A percentile compares a stretch with the other conserved stretches of the same genome.
Conservation (phyloP, 2,113 vertebrate species). For the Corydoras sp. region DNA sequence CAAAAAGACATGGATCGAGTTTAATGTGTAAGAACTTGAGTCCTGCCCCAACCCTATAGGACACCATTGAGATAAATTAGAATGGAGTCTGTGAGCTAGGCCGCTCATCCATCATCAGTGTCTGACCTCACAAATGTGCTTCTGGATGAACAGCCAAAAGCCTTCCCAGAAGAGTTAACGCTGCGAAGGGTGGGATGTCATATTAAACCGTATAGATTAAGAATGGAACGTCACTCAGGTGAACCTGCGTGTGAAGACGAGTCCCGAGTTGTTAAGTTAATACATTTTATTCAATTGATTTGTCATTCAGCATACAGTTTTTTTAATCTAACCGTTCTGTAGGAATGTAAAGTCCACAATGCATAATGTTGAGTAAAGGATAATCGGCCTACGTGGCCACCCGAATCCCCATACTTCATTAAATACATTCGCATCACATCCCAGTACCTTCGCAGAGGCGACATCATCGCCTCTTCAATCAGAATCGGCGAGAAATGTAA, state of each 20-base stretch:
- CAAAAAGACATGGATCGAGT: too few species aligned
- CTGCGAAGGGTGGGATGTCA: too few species aligned
- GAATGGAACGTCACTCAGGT: background rate
- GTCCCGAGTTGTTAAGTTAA: background rate
- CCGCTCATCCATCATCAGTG: too few species aligned
- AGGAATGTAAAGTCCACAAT: conserved; percentile 32
- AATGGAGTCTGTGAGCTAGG: too few species aligned
- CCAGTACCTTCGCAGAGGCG: background rate
- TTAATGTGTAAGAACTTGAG: too few species aligned
- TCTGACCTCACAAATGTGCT: too few species aligned
- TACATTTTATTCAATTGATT: conserved; percentile 16
- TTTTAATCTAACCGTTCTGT: conserved; percentile 5
- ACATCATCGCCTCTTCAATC: background rate
- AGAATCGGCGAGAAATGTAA: conserved; percentile 36
- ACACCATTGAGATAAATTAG: too few species aligned
- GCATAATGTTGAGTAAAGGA: conserved; percentile 13
- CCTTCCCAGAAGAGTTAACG: too few species aligned
- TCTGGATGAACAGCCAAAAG: too few species aligned
- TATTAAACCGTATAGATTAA: background rate
- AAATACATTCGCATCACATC: conserved; percentile 41
- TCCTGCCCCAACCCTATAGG: too few species aligned
- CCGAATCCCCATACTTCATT: conserved; percentile 10
- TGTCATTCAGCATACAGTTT: conserved; percentile 32
- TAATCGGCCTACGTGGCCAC: conserved; percentile 1
- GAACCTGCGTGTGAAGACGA: background rate